phyloP scores from a whole-genome alignment of 2,888 invertebrate genomes.

The Aspidiotus rigidus region DNA sequence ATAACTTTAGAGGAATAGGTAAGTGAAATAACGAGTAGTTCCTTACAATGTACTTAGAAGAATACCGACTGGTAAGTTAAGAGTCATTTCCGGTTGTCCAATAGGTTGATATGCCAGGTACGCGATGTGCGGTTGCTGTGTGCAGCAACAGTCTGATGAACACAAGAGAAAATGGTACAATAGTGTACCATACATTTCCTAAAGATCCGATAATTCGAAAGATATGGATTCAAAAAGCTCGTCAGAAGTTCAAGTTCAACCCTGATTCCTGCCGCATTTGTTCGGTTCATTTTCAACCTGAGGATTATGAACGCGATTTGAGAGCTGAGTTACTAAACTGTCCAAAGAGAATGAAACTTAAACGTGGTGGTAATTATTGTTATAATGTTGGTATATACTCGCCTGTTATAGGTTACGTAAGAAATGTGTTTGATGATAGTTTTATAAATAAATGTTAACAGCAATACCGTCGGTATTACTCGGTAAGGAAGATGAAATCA shows the following conservation, averaged over 20 bases:
- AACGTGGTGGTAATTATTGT: too few species aligned
- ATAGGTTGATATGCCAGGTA: neutral
- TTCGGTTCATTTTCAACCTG: neutral
- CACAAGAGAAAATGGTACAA: neutral
- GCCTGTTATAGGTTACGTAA: too few species aligned
- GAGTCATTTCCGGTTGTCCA: neutral
- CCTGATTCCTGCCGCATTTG: neutral
- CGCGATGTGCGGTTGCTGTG: neutral
- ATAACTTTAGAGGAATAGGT: neutral
- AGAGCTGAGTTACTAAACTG: neutral
- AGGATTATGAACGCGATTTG: neutral
- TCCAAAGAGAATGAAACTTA: neutral
- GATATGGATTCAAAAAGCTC: neutral
- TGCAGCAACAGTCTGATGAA: neutral
- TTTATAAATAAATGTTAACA: too few species aligned
- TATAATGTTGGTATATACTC: too few species aligned
- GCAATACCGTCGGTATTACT: too few species aligned
- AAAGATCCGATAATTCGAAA: neutral
- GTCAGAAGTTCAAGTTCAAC: neutral
- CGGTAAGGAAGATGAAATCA: too few species aligned
- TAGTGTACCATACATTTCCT: neutral
- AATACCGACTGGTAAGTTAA: too few species aligned
- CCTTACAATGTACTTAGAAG: too few species aligned
- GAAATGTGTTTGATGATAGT: too few species aligned
- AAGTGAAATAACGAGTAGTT: slow-evolving; percentile 1